Conservation (phyloP, 2,888 invertebrate genomes). For the Chorisops tibialis region DNA sequence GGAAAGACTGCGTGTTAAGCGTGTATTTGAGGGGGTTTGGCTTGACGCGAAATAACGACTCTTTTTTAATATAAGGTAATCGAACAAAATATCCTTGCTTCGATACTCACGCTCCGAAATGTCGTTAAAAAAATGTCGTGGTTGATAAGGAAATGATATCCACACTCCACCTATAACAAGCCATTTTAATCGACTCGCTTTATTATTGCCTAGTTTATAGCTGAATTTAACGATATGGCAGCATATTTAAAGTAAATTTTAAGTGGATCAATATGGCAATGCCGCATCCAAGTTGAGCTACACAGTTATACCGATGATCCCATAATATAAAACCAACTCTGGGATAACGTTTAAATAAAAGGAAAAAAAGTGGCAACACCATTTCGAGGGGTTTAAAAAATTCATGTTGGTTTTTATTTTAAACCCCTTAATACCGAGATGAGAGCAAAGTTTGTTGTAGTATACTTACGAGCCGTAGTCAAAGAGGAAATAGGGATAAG, state of each 20-base stretch:
- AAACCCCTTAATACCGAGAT: slow-evolving; percentile 36
- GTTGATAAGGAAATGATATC: too few relatives aligned
- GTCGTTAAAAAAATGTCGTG: too few relatives aligned
- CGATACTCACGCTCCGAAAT: background rate
- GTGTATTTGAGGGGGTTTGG: too few relatives aligned
- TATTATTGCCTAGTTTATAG: background rate
- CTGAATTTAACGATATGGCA: background rate
- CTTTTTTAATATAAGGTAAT: background rate
- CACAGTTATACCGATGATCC: too few relatives aligned
- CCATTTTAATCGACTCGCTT: background rate
- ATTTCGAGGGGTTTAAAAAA: slow-evolving; percentile 37
- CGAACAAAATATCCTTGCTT: background rate
- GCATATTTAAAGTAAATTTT: background rate
- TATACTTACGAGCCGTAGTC: background rate
- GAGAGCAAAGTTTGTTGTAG: slow-evolving; percentile 27
- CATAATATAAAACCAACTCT: background rate
- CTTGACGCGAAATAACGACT: too few relatives aligned
- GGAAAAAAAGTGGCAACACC: slow-evolving; percentile 19
- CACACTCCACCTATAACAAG: too few relatives aligned
- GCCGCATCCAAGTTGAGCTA: background rate
- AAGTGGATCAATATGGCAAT: background rate
- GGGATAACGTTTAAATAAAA: slow-evolving; percentile 13
- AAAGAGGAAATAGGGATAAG: too few relatives aligned
- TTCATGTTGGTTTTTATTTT: slow-evolving; percentile 39
- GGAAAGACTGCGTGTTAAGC: too few relatives aligned